These are phyloP conservation scores for Athrips mouffetella DNA, from an alignment of 2,888 invertebrate species.

Conservation along the genomic window DNA sequence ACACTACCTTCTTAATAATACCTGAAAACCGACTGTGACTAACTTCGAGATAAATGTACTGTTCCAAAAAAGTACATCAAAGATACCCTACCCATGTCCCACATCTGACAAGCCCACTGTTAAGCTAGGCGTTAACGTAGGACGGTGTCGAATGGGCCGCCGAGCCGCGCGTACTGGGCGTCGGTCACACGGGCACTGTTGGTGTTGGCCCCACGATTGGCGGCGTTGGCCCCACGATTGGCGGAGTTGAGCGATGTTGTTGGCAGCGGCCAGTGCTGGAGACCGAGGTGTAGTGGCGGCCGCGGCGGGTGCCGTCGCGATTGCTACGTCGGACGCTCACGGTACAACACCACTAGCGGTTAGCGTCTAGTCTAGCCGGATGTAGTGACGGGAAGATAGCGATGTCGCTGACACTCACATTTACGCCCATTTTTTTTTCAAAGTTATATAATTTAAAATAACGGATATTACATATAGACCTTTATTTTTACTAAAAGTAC, in stretches of 20 bases:
- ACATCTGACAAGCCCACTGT: slow-evolving; percentile 30
- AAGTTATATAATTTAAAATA: not conserved
- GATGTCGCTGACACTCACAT: not conserved
- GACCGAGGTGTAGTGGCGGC: slow-evolving; percentile 78
- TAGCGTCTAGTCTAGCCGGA: slow-evolving; percentile 20
- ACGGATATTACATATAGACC: not conserved
- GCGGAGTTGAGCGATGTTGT: slow-evolving; percentile 75
- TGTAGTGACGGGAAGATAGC: slow-evolving; percentile 5
- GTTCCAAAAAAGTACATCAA: too few relatives aligned
- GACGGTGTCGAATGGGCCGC: slow-evolving; percentile 72
- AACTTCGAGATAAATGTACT: too few relatives aligned
- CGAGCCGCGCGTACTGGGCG: slow-evolving; percentile 60
- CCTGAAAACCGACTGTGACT: not conserved
- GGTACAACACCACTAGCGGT: slow-evolving; percentile 47
- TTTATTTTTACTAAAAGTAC: too few relatives aligned
- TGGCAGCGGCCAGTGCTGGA: slow-evolving; percentile 73
- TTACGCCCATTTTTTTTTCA: too few relatives aligned
- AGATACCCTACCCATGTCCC: not conserved
- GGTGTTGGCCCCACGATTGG: slow-evolving; percentile 59
- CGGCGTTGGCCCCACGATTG: slow-evolving; percentile 31
- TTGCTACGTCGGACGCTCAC: slow-evolving; percentile 74
- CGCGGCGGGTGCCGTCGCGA: slow-evolving; percentile 71
- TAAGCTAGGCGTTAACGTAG: slow-evolving; percentile 64
- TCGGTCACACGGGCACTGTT: slow-evolving; percentile 38
- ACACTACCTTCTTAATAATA: too few relatives aligned